Evolutionary conservation across 2,888 invertebrate genomes (phyloP).

Genomic region (Epinotia bilunana): DNA sequence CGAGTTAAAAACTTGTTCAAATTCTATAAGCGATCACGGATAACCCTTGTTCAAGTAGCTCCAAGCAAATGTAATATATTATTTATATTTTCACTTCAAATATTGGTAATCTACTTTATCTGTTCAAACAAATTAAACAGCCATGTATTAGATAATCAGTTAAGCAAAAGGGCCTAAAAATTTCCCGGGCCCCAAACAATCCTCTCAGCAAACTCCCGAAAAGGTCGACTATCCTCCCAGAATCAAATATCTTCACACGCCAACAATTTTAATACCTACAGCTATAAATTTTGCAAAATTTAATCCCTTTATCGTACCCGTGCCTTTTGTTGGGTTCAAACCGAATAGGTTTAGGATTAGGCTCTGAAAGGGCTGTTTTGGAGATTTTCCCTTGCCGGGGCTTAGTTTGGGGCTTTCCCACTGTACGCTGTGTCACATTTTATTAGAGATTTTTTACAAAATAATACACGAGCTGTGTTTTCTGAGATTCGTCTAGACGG

Average conservation of each 20-base stretch:
- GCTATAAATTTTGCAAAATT: conserved; percentile 75
- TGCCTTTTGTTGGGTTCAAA: conserved; percentile 62
- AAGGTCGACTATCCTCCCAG: conserved; percentile 43
- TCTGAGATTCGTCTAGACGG: neutral
- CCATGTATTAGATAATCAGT: conserved; percentile 20
- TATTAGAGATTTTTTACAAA: neutral
- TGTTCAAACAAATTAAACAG: conserved; percentile 17
- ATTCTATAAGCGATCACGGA: neutral
- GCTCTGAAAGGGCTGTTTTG: conserved; percentile 56
- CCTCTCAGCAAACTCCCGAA: conserved; percentile 29
- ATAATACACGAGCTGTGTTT: neutral
- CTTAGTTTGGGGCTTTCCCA: conserved; percentile 7
- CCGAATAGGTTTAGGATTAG: conserved; percentile 62
- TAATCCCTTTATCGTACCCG: conserved; percentile 76
- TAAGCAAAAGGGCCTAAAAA: conserved; percentile 17
- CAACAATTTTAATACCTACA: conserved; percentile 55
- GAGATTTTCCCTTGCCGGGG: conserved; percentile 30
- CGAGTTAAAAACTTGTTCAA: no score
- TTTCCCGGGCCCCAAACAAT: conserved; percentile 33
- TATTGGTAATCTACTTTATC: neutral
- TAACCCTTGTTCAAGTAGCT: neutral
- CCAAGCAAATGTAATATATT: neutral
- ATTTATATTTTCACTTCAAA: neutral
- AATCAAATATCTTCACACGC: conserved; percentile 58
- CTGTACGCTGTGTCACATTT: neutral